phyloP scores from a whole-genome alignment of 2,888 invertebrate species.

The Melanostoma scalare region DNA sequence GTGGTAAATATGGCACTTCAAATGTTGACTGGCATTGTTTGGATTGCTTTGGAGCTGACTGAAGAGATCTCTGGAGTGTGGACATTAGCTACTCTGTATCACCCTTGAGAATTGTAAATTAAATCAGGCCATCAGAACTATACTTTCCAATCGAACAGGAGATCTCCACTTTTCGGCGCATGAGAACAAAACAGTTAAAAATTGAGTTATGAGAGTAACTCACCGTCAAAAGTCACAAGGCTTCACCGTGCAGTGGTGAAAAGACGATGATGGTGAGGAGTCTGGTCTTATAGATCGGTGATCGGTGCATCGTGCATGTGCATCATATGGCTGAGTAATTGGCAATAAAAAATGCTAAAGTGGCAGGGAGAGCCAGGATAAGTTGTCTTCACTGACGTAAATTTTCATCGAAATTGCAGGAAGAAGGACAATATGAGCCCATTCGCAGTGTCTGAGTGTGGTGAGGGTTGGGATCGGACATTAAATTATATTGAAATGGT shows the following conservation, averaged over 20 bases:
- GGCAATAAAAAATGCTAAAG: constrained; percentile 49
- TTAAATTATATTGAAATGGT: constrained; percentile 21
- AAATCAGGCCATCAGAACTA: constrained; percentile 26
- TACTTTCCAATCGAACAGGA: constrained; percentile 55
- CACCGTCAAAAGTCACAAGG: not conserved
- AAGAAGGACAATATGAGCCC: constrained; percentile 9
- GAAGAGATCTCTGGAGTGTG: not conserved
- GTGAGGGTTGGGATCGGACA: not conserved
- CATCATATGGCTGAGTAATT: constrained; percentile 47
- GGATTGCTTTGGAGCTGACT: not conserved
- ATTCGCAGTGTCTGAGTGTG: not conserved
- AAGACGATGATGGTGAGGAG: constrained; percentile 12
- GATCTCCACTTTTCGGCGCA: not conserved
- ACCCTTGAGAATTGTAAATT: constrained; percentile 50
- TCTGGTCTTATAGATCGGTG: not conserved
- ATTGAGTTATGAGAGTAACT: not conserved
- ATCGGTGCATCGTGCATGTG: constrained; percentile 14
- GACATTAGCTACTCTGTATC: constrained; percentile 47
- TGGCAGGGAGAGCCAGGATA: constrained; percentile 10
- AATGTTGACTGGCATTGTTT: constrained; percentile 10
- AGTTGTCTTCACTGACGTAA: not conserved
- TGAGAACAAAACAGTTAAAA: too few species aligned
- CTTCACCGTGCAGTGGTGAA: not conserved
- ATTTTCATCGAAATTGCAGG: not conserved
- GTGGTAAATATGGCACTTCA: constrained; percentile 23